Evolutionary conservation across 2,888 invertebrate genomes (phyloP), one percentile per base, ranked within the genome.

Genomic region (Conops quadrifasciatus): DNA sequence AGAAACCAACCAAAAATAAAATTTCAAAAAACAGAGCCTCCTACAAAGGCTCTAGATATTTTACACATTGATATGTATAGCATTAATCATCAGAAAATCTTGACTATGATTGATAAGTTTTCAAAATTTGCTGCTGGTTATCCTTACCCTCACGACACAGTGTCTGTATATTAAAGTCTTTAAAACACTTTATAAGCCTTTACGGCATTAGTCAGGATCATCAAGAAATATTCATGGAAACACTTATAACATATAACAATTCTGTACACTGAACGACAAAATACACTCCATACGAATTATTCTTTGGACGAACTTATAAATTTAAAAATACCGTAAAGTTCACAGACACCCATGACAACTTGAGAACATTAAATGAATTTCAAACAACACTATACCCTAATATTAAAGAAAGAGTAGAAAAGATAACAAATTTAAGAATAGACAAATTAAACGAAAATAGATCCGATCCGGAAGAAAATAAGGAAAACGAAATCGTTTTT

Each of bases 301-400:
- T 77, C 21, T 70, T 43, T n/a, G 75, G 75, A 24, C 71, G 72
- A 66, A 75, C 72, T 11, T 67, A 73, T 16, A 71, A 51, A 26
- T 75, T 76, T 53, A 51, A 71, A 1, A 56, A 19, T n/a, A 19
- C 56, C 19, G 56, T 56, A 9, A 4, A 56, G 19, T 56, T 56
- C 56, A 56, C 2, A 4, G 21, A 13, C 19, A 21, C n/a, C 19
- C 60, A 60, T 21, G 60, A 60, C 21, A 30, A 60, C 49, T 19
- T 68, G 53, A 47, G 28, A 16, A 68, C 58, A 65, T 45, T 71
- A 26, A 67, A 71, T 21, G 63, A 45, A 15, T 71, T 63, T 36
- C 56, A 71, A 45, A n/a, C 7, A 28, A 21, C 47, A 2, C 56
- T 71, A 1, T 71, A 64, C 65, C 72, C 72, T 7, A 19, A 15